These are phyloP conservation scores for Hemiprocne comata DNA, from an alignment of 2,113 vertebrate genomes.

Conservation along the genomic window DNA sequence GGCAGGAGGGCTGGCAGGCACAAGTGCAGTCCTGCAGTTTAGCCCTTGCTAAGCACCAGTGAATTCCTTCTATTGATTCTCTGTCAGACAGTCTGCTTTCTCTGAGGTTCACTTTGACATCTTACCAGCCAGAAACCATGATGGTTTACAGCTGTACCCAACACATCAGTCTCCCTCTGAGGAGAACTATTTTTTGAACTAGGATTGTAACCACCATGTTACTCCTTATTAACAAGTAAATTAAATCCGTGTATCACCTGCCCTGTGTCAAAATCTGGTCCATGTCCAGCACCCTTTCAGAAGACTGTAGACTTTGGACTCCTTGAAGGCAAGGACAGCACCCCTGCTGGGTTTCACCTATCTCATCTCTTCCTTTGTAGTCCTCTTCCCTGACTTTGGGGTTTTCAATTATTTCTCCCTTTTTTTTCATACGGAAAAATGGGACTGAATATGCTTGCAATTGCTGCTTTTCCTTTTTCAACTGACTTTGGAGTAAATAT, in stretches of 20 bases:
- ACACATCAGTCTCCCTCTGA: background rate
- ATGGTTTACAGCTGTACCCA: background rate
- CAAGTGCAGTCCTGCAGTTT: background rate
- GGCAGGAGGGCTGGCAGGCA: background rate
- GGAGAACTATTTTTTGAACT: background rate
- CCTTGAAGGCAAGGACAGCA: background rate
- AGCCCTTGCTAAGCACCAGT: conserved; percentile 4
- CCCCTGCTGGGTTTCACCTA: rapidly evolving
- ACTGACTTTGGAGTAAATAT: background rate
- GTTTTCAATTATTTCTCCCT: background rate
- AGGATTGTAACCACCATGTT: background rate
- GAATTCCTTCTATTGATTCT: conserved; percentile 36
- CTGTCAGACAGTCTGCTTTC: conserved; percentile 14
- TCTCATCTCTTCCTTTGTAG: background rate
- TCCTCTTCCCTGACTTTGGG: background rate
- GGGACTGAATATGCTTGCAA: background rate
- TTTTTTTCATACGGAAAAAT: background rate
- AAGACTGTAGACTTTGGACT: background rate
- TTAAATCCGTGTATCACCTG: background rate
- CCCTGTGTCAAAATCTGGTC: background rate
- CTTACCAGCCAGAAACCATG: background rate
- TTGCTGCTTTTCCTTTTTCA: background rate
- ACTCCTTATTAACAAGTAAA: background rate
- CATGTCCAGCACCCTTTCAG: background rate
- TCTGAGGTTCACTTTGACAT: conserved; percentile 18